Conservation (phyloP, 2,888 invertebrate species). For the Tipula lateralis region DNA sequence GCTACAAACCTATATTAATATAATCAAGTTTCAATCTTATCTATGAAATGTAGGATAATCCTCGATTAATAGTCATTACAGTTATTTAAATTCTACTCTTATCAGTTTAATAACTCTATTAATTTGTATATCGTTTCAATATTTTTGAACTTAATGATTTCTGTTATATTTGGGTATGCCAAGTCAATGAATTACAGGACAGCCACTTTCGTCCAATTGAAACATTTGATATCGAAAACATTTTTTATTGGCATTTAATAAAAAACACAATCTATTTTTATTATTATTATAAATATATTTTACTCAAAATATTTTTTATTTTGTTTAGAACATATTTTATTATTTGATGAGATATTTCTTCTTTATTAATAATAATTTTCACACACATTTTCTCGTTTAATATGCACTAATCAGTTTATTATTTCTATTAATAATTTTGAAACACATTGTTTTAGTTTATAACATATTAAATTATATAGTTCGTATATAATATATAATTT, state of each 20-base stretch:
- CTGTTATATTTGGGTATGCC: too few species aligned
- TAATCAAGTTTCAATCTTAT: too few species aligned
- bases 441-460: background rate
- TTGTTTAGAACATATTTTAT: conserved; percentile 3
- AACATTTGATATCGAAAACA: too few species aligned
- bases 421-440: background rate
- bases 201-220: too few species aligned
- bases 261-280: background rate
- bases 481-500: background rate
- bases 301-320: background rate
- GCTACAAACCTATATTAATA: too few species aligned
- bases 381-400: background rate
- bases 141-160: too few species aligned
- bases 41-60: too few species aligned
- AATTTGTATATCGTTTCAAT: too few species aligned
- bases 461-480: background rate
- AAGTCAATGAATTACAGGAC: too few species aligned
- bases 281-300: background rate
- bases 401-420: background rate
- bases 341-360: background rate
- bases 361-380: background rate
- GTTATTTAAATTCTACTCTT: too few species aligned
- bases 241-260: background rate
- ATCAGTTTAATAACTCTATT: too few species aligned
- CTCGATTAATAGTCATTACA: too few species aligned